Conservation (phyloP, 2,888 invertebrate species). For the Pasiphila rectangulata region DNA sequence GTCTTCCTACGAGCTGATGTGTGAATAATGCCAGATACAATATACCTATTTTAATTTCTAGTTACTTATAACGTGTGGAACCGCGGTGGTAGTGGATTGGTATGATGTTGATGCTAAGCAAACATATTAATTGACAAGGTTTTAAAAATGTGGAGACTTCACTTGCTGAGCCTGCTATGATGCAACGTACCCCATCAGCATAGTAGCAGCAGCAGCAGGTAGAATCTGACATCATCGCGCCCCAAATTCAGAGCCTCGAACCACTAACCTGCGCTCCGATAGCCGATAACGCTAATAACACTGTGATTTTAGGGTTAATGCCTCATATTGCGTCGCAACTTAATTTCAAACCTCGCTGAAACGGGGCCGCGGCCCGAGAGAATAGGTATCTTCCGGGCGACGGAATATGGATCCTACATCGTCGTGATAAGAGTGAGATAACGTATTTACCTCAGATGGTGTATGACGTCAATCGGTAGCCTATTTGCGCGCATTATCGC, state of each 20-base stretch:
- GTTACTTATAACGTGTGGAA: no score
- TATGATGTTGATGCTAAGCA: no score
- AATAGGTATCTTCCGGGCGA: constrained; percentile 30
- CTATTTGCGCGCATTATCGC: constrained; percentile 62
- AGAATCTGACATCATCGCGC: constrained; percentile 22
- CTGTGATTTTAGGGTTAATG: constrained; percentile 45
- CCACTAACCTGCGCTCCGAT: constrained; percentile 35
- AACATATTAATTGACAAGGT: no score
- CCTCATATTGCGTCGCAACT: constrained; percentile 59
- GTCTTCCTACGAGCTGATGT: constrained; percentile 19
- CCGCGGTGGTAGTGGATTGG: no score
- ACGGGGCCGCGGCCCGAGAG: constrained; percentile 50
- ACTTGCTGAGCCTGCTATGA: no score
- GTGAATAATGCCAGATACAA: constrained; percentile 26
- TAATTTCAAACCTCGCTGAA: constrained; percentile 56
- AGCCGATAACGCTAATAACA: constrained; percentile 40
- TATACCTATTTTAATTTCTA: no score
- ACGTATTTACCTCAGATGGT: constrained; percentile 49
- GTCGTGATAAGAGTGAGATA: constrained; percentile 39
- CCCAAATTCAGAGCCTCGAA: constrained; percentile 26
- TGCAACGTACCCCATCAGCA: no score
- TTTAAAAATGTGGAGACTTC: no score
- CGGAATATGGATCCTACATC: constrained; percentile 36
- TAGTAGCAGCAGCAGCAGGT: no score
- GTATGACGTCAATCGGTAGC: constrained; percentile 73